phyloP scores from a whole-genome alignment of 2,113 vertebrate genomes.

The Gadus chalcogrammus region DNA sequence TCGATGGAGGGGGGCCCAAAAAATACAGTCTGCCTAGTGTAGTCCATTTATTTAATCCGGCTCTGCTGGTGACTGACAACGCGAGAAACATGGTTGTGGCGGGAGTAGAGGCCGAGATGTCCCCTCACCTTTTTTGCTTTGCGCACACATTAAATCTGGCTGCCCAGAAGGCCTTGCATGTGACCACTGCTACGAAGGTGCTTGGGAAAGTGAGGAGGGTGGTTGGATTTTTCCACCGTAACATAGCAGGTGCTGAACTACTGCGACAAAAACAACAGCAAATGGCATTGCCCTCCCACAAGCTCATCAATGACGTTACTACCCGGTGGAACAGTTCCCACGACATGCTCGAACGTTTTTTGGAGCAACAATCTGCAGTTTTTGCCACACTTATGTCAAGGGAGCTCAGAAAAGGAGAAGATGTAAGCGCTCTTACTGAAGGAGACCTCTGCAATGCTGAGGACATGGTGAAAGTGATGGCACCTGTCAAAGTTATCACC shows the following conservation, averaged over 20 bases:
- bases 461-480: slow-evolving; percentile 20
- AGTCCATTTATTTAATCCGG: too few species aligned
- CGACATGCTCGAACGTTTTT: slow-evolving; percentile 15
- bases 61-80: too few species aligned
- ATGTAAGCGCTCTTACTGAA: slow-evolving; percentile 7
- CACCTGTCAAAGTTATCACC: slow-evolving; percentile 10
- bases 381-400: slow-evolving; percentile 12
- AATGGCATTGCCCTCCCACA: slow-evolving; percentile 1
- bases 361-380: slow-evolving; percentile 9
- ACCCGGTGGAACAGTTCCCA: slow-evolving; percentile 15
- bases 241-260: slow-evolving; percentile 1
- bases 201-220: slow-evolving; percentile 10
- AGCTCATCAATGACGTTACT: slow-evolving; percentile 4
- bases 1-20: too few species aligned
- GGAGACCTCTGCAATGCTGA: slow-evolving; percentile 7
- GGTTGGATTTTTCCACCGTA: slow-evolving; percentile 17
- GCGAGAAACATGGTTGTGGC: slow-evolving; percentile 14
- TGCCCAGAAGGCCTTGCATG: slow-evolving; percentile 2
- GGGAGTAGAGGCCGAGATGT: slow-evolving; percentile 10
- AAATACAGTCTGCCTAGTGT: too few species aligned
- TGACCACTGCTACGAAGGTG: neutral
- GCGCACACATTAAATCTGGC: neutral
- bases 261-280: slow-evolving; percentile 11
- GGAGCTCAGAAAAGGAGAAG: slow-evolving; percentile 16
- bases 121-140: neutral